Conservation (phyloP, 1,140 invertebrate species). For the Hypsibius dujardini region DNA sequence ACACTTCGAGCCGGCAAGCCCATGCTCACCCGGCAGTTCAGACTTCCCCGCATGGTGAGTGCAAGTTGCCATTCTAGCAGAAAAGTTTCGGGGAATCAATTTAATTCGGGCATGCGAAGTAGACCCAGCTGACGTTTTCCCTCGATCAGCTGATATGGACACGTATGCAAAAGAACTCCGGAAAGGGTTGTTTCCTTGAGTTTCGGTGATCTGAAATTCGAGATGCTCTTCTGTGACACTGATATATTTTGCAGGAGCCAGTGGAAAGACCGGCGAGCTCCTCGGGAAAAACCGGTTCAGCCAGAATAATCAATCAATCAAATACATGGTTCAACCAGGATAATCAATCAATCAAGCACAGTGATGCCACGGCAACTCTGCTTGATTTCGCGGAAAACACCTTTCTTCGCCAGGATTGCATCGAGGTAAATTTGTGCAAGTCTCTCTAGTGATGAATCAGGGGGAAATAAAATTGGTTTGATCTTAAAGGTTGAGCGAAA, state of each 20-base stretch:
- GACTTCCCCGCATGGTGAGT: no score
- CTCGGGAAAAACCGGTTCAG: neutral
- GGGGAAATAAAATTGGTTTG: no score
- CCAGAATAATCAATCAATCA: neutral
- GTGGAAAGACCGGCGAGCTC: neutral
- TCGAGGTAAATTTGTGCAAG: no score
- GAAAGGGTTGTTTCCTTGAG: neutral
- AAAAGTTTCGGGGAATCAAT: neutral
- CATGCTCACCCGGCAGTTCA: no score
- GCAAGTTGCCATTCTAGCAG: no score
- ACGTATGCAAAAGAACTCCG: neutral
- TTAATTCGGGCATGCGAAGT: constrained; percentile 4
- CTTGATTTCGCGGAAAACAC: no score
- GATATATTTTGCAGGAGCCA: neutral
- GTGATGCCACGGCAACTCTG: no score
- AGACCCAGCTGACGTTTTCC: neutral
- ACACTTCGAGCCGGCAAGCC: neutral
- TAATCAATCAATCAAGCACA: no score
- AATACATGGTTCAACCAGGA: neutral
- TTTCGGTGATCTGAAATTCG: neutral
- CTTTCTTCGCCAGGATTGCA: no score
- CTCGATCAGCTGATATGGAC: neutral
- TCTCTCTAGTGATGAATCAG: no score
- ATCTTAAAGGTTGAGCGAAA: no score
- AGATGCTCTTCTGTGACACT: neutral